Evolutionary conservation across 1,140 invertebrate genomes (phyloP).

Genomic region (Pseudoatta argentina): DNA sequence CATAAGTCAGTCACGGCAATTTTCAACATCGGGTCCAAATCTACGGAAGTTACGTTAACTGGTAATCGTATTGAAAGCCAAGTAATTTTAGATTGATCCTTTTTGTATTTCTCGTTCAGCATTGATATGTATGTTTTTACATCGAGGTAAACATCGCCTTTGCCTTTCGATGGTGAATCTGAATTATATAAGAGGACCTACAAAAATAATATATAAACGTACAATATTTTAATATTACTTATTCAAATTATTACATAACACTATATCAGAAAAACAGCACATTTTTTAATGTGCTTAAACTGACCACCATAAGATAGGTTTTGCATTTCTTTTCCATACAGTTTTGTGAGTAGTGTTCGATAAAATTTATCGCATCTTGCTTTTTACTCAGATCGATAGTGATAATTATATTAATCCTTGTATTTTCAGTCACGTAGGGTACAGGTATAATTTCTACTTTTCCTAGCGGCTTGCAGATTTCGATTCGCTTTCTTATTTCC

Average conservation of each 20-base stretch:
- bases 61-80: constrained; percentile 91
- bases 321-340: constrained; percentile 93
- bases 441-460: constrained; percentile 94
- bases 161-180: constrained; percentile 89
- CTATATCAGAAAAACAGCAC: neutral
- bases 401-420: constrained; percentile 92
- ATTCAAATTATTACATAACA: neutral
- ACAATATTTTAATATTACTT: constrained; percentile 15
- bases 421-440: constrained; percentile 96
- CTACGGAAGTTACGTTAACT: constrained; percentile 74
- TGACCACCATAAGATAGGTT: constrained; percentile 91
- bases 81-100: constrained; percentile 89
- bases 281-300: constrained; percentile 62
- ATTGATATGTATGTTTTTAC: constrained; percentile 89
- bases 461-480: constrained; percentile 93
- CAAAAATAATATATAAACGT: constrained; percentile 74
- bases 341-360: constrained; percentile 90
- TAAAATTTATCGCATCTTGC: constrained; percentile 88
- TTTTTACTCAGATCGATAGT: constrained; percentile 87
- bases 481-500: constrained; percentile 86
- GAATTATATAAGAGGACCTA: constrained; percentile 89
- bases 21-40: constrained; percentile 86
- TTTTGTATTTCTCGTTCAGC: constrained; percentile 90
- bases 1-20: constrained; percentile 91
- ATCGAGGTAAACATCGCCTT: constrained; percentile 88